These are phyloP conservation scores for Perca flavescens DNA, from an alignment of 2,113 vertebrate genomes.

Conservation along the genomic window DNA sequence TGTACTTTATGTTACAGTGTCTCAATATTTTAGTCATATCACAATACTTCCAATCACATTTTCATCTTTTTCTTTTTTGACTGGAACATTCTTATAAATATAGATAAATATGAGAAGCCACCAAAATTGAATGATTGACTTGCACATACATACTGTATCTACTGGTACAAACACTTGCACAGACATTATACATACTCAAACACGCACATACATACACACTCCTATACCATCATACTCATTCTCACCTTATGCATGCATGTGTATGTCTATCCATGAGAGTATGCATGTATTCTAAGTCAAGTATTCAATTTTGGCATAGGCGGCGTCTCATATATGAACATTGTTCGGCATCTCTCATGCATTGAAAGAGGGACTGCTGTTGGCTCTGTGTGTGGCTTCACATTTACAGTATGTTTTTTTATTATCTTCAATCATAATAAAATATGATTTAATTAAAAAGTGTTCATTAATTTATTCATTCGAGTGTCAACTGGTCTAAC, in stretches of 20 bases:
- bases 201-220: too few relatives aligned
- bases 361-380: constrained; percentile 32
- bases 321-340: neutral
- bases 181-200: too few relatives aligned
- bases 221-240: too few relatives aligned
- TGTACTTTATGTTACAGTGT: constrained; percentile 24
- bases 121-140: too few relatives aligned
- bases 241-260: too few relatives aligned
- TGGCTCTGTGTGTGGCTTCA: constrained; percentile 49
- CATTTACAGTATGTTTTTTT: constrained; percentile 56
- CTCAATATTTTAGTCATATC: constrained; percentile 7
- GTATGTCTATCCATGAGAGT: too few relatives aligned
- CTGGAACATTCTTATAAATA: constrained; percentile 41
- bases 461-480: neutral
- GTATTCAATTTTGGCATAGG: too few relatives aligned
- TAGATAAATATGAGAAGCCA: too few relatives aligned
- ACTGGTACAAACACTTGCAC: too few relatives aligned
- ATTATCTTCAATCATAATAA: constrained; percentile 65
- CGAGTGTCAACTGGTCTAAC: neutral
- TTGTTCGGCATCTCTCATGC: constrained; percentile 39
- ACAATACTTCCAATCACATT: constrained; percentile 31
- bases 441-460: constrained; percentile 64
- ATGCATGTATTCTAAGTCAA: too few relatives aligned
- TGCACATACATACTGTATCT: too few relatives aligned
- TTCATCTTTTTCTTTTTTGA: constrained; percentile 42